Evolutionary conservation across 2,113 vertebrate species (phyloP).

Genomic region (Pachyramphus minor): DNA sequence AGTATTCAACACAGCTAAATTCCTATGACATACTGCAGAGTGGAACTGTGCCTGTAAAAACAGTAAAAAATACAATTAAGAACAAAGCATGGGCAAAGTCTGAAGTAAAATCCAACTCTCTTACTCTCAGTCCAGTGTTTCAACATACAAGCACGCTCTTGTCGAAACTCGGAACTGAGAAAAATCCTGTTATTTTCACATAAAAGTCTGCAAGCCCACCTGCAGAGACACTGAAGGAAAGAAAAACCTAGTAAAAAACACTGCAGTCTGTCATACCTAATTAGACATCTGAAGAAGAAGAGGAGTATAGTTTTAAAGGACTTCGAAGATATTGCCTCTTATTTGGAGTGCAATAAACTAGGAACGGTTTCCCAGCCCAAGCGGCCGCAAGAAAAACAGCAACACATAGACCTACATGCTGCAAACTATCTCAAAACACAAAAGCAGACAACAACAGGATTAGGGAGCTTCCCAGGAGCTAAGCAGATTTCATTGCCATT

Average conservation of each 20-base stretch:
- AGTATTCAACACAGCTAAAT: neutral
- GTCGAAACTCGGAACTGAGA: neutral
- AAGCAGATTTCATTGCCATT: neutral
- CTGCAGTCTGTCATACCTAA: neutral
- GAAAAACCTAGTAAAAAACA: neutral
- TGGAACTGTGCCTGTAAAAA: neutral
- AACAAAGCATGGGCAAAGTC: neutral
- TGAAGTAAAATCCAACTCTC: neutral
- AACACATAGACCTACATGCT: neutral
- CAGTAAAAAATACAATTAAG: neutral
- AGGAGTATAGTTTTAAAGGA: neutral
- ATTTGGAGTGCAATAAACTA: neutral
- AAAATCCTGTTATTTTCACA: conserved; percentile 20
- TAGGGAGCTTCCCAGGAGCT: neutral
- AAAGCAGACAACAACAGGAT: neutral
- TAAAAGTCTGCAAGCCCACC: neutral
- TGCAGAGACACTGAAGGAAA: neutral
- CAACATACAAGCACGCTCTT: neutral
- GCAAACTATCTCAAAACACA: neutral
- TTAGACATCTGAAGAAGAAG: neutral
- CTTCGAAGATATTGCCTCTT: neutral
- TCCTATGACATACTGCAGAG: neutral
- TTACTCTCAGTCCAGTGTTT: neutral
- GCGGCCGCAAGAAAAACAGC: neutral
- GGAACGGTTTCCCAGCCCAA: neutral